Conservation (phyloP, 2,113 vertebrate species). For the Circaetus cinerascens region DNA sequence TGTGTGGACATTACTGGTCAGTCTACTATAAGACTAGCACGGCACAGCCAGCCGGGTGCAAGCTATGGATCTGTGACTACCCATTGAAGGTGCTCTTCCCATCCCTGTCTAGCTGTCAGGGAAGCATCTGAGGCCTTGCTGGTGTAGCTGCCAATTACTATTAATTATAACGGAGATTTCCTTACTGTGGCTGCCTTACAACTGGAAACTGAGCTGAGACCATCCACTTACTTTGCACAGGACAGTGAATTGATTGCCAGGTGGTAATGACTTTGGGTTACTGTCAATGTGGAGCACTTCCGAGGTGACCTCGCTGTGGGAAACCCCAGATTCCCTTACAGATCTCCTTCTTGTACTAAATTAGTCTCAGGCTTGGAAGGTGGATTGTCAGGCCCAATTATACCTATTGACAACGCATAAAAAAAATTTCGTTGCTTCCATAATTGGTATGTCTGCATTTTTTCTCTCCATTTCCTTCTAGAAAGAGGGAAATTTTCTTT, state of each 20-base stretch:
- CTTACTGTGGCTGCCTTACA: not conserved
- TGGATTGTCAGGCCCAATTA: not conserved
- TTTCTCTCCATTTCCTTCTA: not conserved
- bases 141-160: not conserved
- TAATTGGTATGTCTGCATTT: not conserved
- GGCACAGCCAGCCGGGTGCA: not conserved
- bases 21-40: not conserved
- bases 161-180: not conserved
- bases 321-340: not conserved
- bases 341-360: not conserved
- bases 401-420: not conserved
- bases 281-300: not conserved
- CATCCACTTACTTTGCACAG: not conserved
- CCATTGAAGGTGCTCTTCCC: not conserved
- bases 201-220: not conserved
- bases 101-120: not conserved
- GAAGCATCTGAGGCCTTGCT: not conserved
- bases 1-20: not conserved
- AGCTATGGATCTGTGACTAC: not conserved
- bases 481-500: not conserved
- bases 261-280: not conserved
- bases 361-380: not conserved
- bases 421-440: not conserved
- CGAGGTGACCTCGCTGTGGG: not conserved
- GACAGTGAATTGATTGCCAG: not conserved